Evolutionary conservation across 92 coral and sea anemone species (phyloP), one percentile per base, ranked within the genome.

Genomic region (Anthopleura xanthogrammica): DNA sequence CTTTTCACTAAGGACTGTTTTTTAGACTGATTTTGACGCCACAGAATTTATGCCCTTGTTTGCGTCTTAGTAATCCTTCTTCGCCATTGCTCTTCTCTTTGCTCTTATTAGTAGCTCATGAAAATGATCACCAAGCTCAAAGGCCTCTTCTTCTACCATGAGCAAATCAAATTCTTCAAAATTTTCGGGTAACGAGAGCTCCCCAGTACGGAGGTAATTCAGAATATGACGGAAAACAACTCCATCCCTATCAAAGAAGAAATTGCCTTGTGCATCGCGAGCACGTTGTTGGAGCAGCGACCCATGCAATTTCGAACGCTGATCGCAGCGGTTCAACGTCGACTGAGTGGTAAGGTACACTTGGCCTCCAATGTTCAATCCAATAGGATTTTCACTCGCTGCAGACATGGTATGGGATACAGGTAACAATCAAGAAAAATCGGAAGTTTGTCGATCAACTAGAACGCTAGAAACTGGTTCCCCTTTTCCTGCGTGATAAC

Each of bases 241-340:
- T 12, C 89, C 89, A 66, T 86, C 89, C 48, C 86, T 68, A 20
- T 86, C 89, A n/a, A 86, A 70, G 17, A 82, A 86, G 82, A 64
- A 86, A 77, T 82, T 82, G 17, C 89, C 89, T 24, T 86, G 82
- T 4, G 72, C 78, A 56, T 86, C 89, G 24, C 48, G 76, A 39
- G 86, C 70, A 17, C 39, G n/a, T 14, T 11, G 54, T 29, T 11
- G 54, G 54, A 50, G 54, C 8, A 50, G 54, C 54, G 54, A 50
- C 54, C 16, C 14, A 2, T 14, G 14, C 58, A 54, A 54, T 10
- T 2, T 1, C 58, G 58, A 54, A 54, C 16, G 13, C 58, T 0
- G 12, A 7, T 54, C 58, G 16, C 7, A 10, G 58, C 58, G 58
- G 9, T 11, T n/a, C 10, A n/a, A 22, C 11, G 70, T 62, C 9